A percentile compares a stretch with the other conserved stretches of the same genome.
Evolutionary conservation across 2,113 vertebrate species (phyloP).

Genomic region (Geococcyx californianus): DNA sequence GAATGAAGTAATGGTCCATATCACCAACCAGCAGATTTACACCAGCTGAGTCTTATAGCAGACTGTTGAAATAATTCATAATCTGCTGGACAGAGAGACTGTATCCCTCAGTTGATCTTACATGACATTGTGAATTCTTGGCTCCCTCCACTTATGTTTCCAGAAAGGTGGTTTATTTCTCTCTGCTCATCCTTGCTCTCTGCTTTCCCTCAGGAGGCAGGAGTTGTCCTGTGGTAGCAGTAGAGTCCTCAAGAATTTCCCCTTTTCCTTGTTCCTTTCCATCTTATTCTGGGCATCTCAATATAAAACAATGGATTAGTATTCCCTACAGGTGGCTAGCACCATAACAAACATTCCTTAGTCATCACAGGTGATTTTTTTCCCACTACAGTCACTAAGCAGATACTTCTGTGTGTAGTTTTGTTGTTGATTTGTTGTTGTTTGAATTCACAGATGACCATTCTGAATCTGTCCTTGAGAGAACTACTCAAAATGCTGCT

Average conservation of each 20-base stretch:
- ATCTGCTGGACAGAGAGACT: not conserved
- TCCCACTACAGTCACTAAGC: not conserved
- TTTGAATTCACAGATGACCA: not conserved
- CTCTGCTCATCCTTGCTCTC: not conserved
- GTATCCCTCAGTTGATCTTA: not conserved
- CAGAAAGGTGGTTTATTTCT: not conserved
- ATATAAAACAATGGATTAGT: not conserved
- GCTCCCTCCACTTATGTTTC: not conserved
- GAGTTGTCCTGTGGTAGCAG: accelerated
- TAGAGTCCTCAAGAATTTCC: not conserved
- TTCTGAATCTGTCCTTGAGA: not conserved
- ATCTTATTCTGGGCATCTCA: not conserved
- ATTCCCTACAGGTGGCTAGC: not conserved
- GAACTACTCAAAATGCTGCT: not conserved
- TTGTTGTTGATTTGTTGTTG: too few relatives aligned
- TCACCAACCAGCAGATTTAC: not conserved
- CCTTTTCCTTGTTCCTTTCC: not conserved
- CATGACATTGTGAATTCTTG: not conserved
- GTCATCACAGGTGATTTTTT: not conserved
- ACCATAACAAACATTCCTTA: not conserved
- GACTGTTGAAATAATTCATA: not conserved
- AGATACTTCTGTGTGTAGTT: not conserved
- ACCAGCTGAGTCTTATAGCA: not conserved
- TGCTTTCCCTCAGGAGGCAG: not conserved
- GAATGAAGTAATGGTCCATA: accelerated